A percentile compares a stretch with the other conserved stretches of the same genome.
phyloP scores from a whole-genome alignment of 2,113 vertebrate genomes.

The Pyrgilauda ruficollis region DNA sequence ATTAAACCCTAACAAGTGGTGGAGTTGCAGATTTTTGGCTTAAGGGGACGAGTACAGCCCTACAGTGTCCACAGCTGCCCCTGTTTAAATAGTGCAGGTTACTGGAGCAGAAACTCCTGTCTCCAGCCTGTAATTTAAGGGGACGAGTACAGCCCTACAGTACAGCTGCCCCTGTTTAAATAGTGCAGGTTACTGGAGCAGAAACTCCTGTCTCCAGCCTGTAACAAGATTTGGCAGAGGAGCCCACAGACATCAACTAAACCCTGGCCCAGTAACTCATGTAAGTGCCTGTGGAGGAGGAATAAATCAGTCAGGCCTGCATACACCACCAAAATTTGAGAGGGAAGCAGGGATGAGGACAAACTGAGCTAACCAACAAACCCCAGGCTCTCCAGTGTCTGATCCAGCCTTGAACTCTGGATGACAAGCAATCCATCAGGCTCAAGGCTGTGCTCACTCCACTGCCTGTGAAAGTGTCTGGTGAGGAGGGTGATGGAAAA shows the following conservation, averaged over 20 bases:
- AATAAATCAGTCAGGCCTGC: background rate
- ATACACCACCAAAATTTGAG: background rate
- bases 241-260: background rate
- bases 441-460: background rate
- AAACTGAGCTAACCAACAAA: background rate
- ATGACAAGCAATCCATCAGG: background rate
- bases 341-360: background rate
- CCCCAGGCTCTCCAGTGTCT: background rate
- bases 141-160: background rate
- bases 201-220: background rate
- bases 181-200: background rate
- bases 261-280: background rate
- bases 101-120: background rate
- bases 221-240: background rate
- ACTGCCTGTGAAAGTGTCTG: background rate
- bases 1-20: background rate
- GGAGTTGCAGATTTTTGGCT: background rate
- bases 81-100: background rate
- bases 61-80: background rate
- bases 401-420: background rate
- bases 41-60: background rate
- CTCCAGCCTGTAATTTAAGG: background rate
- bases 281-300: background rate
- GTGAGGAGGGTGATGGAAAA: constrained; percentile 23
- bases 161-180: background rate